These are phyloP conservation scores for Otolemur garnettii DNA, from an alignment of 2,113 vertebrate genomes.

Conservation along the genomic window DNA sequence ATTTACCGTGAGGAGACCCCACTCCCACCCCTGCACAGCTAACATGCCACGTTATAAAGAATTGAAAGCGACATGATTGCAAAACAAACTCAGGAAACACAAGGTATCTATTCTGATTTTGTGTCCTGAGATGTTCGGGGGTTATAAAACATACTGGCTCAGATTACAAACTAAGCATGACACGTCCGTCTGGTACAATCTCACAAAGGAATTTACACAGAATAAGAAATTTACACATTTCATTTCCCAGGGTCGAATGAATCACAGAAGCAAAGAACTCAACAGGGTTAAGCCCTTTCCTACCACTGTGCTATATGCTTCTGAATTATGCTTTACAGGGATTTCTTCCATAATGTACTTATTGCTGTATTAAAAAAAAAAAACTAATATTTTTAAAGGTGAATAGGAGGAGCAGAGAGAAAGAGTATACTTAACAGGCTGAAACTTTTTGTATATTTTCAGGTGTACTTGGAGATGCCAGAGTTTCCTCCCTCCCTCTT, in stretches of 20 bases:
- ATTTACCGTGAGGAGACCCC: not conserved
- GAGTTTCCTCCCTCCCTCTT: not conserved
- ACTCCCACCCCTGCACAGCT: not conserved
- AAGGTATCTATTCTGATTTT: slow-evolving; percentile 64
- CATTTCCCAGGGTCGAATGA: slow-evolving; percentile 23
- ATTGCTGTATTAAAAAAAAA: not conserved
- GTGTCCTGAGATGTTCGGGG: slow-evolving; percentile 61
- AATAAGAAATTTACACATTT: slow-evolving; percentile 73
- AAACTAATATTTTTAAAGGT: slow-evolving; percentile 30
- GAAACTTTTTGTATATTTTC: slow-evolving; percentile 64
- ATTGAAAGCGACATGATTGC: not conserved
- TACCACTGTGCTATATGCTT: not conserved
- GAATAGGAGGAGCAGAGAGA: not conserved
- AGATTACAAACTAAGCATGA: slow-evolving; percentile 80
- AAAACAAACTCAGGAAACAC: slow-evolving; percentile 31
- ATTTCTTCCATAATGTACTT: slow-evolving; percentile 36
- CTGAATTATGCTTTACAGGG: not conserved
- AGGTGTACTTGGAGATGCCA: slow-evolving; percentile 65
- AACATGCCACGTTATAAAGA: not conserved
- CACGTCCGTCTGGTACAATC: slow-evolving; percentile 69
- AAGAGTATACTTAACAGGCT: not conserved
- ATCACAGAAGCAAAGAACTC: slow-evolving; percentile 47
- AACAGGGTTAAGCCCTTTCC: not conserved
- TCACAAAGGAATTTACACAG: slow-evolving; percentile 69
- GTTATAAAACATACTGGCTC: slow-evolving; percentile 79